Evolutionary conservation across 2,797 vertebrate genomes (phyloP).

Genomic region (Tiaroga cobitis): DNA sequence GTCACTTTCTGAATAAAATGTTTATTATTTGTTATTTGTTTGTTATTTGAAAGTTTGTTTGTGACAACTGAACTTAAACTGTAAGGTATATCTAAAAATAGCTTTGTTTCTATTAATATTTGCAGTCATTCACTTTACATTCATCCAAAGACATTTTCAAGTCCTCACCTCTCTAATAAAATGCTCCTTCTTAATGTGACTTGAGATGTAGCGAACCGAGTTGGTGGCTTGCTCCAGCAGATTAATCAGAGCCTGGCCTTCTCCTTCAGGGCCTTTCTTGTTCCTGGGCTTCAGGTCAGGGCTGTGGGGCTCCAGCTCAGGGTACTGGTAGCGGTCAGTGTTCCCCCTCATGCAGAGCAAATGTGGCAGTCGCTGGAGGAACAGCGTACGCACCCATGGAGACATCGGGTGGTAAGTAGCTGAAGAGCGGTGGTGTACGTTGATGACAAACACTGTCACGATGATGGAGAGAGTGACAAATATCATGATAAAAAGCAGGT

Average conservation of each 20-base stretch:
- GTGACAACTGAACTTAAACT: not conserved
- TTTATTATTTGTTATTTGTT: not conserved
- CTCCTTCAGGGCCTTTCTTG: slow-evolving; percentile 46
- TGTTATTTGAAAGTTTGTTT: not conserved
- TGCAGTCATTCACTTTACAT: not conserved
- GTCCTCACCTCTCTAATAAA: slow-evolving; percentile 89
- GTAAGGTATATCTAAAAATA: not conserved
- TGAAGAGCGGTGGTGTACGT: slow-evolving; percentile 95
- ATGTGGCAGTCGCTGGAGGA: slow-evolving; percentile 89
- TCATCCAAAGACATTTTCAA: not conserved
- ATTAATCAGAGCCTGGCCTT: slow-evolving; percentile 78
- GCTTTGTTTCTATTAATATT: not conserved
- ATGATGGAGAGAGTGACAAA: slow-evolving; percentile 98
- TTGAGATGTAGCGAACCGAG: slow-evolving; percentile 94
- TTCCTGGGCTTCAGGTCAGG: slow-evolving; percentile 71
- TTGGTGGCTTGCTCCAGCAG: slow-evolving; percentile 91
- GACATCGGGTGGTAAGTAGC: slow-evolving; percentile 97
- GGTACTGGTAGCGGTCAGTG: slow-evolving; percentile 84
- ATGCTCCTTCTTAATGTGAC: slow-evolving; percentile 93
- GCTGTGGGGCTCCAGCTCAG: slow-evolving; percentile 78
- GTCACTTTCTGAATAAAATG: not conserved
- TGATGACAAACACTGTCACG: slow-evolving; percentile 96
- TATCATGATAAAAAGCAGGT: slow-evolving; percentile 97
- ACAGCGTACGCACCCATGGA: slow-evolving; percentile 94
- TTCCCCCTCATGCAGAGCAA: slow-evolving; percentile 93